Base-by-base conservation (phyloP, 2,888 invertebrate species). In the Desoria tigrina region DNA sequence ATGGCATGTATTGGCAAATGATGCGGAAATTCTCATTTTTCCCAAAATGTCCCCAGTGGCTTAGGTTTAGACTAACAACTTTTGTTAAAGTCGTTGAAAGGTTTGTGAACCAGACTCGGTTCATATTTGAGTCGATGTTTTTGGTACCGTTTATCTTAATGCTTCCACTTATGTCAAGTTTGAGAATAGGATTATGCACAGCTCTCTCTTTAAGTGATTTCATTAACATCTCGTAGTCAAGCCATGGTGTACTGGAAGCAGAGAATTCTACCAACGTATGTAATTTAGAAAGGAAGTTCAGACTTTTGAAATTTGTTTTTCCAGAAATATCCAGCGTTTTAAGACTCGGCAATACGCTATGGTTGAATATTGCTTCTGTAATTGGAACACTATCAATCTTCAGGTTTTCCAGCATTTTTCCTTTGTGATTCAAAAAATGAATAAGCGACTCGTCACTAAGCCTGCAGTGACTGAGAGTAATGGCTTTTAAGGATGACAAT, bases 21-120 rank as follows among this genome's bases (percentile, higher is more conserved):
- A 61, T 53, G 37, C 57, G 60, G 42, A 75, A 75, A 55, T 72
- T 72, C 21, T 69, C 65, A 61, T 73, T 68, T 18, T 65, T 72
- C 9, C 72, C 72, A 49, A 73, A 75, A 39, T 42, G 24, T 14
- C 66, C 61, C 72, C 75, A 75, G 16, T 62, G 56, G 50, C 63
- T 66, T 11, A 72, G 53, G 61, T 75, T 69, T 7, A 75, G 49
- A 27, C 67, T 60, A 2, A 32, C 61, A 1, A 75, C 42, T 23
- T 69, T 62, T 0, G 58, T 24, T 3, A 75, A 32, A 1, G 62
- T 37, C 14, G 60, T 57, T 18, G 62, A 56, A 11, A 75, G 66
- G 42, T 62, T 58, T 2, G 60, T 56, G 45, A 75, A 71, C 72
- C 75, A 73, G 54, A 50, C 63, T 32, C 51, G 58, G 55, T 60